Evolutionary conservation across 2,113 vertebrate genomes (phyloP).

Genomic region (Microtus richardsoni): DNA sequence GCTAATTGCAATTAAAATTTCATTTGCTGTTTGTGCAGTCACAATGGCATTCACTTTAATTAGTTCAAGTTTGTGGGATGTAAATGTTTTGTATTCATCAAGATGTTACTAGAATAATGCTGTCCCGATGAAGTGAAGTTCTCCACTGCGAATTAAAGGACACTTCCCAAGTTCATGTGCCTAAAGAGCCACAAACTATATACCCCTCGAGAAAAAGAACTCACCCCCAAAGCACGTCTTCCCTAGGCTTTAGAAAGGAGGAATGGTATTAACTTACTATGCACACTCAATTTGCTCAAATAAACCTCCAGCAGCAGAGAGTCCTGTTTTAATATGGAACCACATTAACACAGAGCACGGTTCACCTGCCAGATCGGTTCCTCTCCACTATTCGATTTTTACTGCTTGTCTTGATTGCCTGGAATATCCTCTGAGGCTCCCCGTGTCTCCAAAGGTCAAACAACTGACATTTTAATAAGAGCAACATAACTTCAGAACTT

Average conservation of each 20-base stretch:
- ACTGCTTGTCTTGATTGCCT: slow-evolving; percentile 52
- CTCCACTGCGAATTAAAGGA: neutral
- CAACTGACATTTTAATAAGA: slow-evolving; percentile 74
- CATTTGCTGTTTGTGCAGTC: slow-evolving; percentile 66
- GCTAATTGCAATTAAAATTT: slow-evolving; percentile 81
- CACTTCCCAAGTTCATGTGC: neutral
- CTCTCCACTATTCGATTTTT: slow-evolving; percentile 42
- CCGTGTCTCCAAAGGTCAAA: slow-evolving; percentile 68
- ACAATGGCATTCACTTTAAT: slow-evolving; percentile 77
- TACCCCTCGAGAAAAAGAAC: slow-evolving; percentile 3
- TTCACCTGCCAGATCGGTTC: slow-evolving; percentile 41
- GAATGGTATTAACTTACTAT: neutral
- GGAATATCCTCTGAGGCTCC: slow-evolving; percentile 35
- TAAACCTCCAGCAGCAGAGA: neutral
- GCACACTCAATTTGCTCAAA: slow-evolving; percentile 30
- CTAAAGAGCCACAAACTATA: neutral
- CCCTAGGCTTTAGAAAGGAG: neutral
- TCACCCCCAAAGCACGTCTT: neutral
- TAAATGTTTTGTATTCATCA: slow-evolving; percentile 64
- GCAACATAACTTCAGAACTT: slow-evolving; percentile 47
- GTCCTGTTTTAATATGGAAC: slow-evolving; percentile 6
- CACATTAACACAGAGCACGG: neutral
- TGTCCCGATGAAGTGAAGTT: neutral
- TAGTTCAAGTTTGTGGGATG: slow-evolving; percentile 65
- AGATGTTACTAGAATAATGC: slow-evolving; percentile 60